Evolutionary conservation across 2,797 vertebrate genomes (phyloP).

Genomic region (Acrocephalus scirpaceus): DNA sequence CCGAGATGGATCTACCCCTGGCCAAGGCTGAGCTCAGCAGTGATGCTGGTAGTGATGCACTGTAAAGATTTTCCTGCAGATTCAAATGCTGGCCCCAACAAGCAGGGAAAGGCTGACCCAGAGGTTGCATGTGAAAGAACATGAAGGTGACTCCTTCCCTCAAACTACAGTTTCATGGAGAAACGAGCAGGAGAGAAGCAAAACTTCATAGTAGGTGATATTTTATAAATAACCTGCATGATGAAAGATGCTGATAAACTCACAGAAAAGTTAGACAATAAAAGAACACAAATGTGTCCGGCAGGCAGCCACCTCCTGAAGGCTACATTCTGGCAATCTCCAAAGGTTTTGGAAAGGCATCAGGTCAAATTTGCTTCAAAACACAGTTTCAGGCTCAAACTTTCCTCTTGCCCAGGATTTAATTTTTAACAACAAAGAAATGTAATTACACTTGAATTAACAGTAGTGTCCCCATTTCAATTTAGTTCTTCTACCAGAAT

Average conservation of each 20-base stretch:
- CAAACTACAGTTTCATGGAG: not conserved
- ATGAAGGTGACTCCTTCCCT: not conserved
- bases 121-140: not conserved
- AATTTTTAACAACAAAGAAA: constrained; percentile 38
- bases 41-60: not conserved
- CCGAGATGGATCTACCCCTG: not conserved
- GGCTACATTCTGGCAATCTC: not conserved
- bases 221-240: not conserved
- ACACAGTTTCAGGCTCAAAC: not conserved
- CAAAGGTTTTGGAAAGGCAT: not conserved
- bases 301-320: not conserved
- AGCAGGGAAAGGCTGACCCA: not conserved
- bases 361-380: constrained; percentile 18
- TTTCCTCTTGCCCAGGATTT: not conserved
- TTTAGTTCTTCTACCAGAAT: not conserved
- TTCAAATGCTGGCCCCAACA: not conserved
- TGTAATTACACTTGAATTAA: constrained; percentile 41
- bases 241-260: not conserved
- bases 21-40: not conserved
- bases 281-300: not conserved
- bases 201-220: not conserved
- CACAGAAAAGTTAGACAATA: not conserved
- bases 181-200: not conserved
- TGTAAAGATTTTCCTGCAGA: not conserved
- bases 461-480: not conserved